These are phyloP conservation scores for Euura lappo DNA, from an alignment of 1,140 invertebrate species.

Conservation along the genomic window DNA sequence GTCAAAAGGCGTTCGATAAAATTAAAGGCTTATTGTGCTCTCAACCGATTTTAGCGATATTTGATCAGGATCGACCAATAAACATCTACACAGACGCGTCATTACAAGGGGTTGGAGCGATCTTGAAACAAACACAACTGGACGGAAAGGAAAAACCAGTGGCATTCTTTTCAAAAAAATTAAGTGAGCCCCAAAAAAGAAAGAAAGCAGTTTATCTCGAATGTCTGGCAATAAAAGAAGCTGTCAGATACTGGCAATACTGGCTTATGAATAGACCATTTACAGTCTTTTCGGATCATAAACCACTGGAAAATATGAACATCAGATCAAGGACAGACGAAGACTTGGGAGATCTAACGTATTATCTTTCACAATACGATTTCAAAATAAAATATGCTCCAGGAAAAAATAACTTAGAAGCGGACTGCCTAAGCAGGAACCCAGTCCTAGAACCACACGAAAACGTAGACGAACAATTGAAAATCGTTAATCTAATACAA, in stretches of 20 bases:
- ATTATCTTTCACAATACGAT: slow-evolving; percentile 42
- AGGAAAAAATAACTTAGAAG: slow-evolving; percentile 45
- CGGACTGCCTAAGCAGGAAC: slow-evolving; percentile 23
- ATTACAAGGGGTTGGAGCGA: slow-evolving; percentile 25
- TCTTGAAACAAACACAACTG: neutral
- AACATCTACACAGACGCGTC: slow-evolving; percentile 31
- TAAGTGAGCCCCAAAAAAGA: slow-evolving; percentile 25
- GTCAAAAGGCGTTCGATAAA: slow-evolving; percentile 24
- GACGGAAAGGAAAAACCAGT: slow-evolving; percentile 38
- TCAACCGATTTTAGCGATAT: slow-evolving; percentile 31
- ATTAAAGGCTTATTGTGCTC: slow-evolving; percentile 29
- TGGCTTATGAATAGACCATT: slow-evolving; percentile 19
- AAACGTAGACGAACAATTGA: slow-evolving; percentile 36
- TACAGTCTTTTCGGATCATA: slow-evolving; percentile 27
- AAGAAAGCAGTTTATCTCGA: too few species aligned
- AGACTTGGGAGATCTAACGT: slow-evolving; percentile 40
- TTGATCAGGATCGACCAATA: slow-evolving; percentile 29
- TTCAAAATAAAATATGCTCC: slow-evolving; percentile 30
- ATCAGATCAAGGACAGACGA: slow-evolving; percentile 31
- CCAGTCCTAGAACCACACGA: slow-evolving; percentile 40
- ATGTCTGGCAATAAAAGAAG: slow-evolving; percentile 35
- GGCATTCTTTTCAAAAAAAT: slow-evolving; percentile 44
- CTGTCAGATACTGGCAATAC: slow-evolving; percentile 49
- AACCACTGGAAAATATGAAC: slow-evolving; percentile 50
- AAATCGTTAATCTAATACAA: slow-evolving; percentile 41